These are phyloP conservation scores for Loxodonta africana DNA, from an alignment of 2,113 vertebrate genomes.

Conservation along the genomic window DNA sequence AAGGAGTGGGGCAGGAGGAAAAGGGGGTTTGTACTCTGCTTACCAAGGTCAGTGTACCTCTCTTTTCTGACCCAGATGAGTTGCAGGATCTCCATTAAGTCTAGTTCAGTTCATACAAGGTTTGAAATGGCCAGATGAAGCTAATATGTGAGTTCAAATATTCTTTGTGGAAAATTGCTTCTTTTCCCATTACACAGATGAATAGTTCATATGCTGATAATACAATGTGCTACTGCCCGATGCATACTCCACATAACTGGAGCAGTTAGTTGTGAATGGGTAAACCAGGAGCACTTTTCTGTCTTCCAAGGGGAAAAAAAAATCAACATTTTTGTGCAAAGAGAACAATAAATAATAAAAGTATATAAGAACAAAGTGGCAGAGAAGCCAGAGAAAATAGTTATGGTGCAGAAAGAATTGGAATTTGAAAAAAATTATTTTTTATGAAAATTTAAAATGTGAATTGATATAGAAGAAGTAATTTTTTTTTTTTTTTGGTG, in stretches of 20 bases:
- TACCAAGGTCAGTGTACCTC: not conserved
- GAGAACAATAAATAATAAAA: conserved; percentile 2
- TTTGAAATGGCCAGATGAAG: not conserved
- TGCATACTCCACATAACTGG: not conserved
- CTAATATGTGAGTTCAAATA: not conserved
- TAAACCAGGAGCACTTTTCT: not conserved
- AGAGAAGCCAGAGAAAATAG: not conserved
- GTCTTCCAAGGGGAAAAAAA: not conserved
- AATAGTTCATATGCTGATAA: not conserved
- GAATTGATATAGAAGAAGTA: not conserved
- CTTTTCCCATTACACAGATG: not conserved
- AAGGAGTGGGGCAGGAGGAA: too few relatives aligned
- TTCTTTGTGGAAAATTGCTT: not conserved
- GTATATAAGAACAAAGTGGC: not conserved
- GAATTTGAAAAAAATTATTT: not conserved
- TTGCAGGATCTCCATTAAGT: not conserved
- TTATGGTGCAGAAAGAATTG: not conserved
- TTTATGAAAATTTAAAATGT: not conserved
- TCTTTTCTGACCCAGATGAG: not conserved
- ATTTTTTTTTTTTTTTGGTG: not conserved
- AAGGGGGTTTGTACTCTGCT: not conserved
- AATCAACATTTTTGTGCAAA: not conserved
- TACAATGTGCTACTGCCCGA: not conserved
- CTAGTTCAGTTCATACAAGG: not conserved
- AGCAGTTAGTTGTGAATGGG: not conserved